A percentile compares a stretch with the other conserved stretches of the same genome.
Evolutionary conservation across 2,113 vertebrate genomes (phyloP).

Genomic region (Podiceps cristatus): DNA sequence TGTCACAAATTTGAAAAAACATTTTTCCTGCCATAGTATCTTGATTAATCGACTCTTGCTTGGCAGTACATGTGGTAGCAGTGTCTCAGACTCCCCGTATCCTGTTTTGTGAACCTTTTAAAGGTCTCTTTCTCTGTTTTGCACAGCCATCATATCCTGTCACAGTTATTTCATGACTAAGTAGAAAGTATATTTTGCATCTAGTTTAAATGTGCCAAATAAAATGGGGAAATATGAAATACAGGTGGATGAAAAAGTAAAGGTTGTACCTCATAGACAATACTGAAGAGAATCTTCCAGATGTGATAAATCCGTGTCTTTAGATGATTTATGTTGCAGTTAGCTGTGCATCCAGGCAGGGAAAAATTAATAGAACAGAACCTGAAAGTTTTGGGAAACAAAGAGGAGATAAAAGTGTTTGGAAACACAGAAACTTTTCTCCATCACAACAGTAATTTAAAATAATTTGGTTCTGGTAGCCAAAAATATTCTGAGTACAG

Average conservation of each 20-base stretch:
- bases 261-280: not conserved
- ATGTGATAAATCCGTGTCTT: not conserved
- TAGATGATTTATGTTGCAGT: conserved; percentile 51
- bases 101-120: conserved; percentile 9
- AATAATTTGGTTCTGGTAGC: not conserved
- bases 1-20: not conserved
- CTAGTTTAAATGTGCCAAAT: not conserved
- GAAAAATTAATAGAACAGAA: conserved; percentile 42
- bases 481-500: not conserved
- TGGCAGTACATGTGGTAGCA: not conserved
- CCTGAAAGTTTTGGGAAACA: conserved; percentile 3
- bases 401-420: not conserved
- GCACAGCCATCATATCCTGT: not conserved
- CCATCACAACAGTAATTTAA: not conserved
- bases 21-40: not conserved
- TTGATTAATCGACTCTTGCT: not conserved
- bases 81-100: not conserved
- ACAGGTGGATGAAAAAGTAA: not conserved
- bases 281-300: conserved; percentile 16
- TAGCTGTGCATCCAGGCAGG: conserved; percentile 12
- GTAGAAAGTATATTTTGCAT: conserved; percentile 5
- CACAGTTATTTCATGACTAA: not conserved
- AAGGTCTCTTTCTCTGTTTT: not conserved
- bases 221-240: not conserved
- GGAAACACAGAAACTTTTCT: not conserved